Percentiles rank a stretch among this genome's conserved stretches.
Conservation (phyloP, 2,888 invertebrate genomes). For the Tortrix viridana region DNA sequence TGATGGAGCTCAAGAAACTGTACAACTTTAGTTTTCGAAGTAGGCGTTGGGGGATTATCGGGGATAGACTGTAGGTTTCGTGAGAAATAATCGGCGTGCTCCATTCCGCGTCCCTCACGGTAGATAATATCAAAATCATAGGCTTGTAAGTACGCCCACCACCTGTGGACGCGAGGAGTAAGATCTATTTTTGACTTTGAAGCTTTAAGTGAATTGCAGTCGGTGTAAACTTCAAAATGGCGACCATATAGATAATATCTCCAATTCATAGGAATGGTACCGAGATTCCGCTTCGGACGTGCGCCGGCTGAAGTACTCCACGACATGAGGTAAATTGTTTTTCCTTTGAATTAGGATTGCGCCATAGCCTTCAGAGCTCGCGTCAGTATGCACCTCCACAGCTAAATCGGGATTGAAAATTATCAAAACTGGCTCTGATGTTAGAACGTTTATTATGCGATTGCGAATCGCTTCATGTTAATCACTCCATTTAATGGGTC, state of each 20-base stretch:
- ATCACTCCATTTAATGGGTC: constrained; percentile 28
- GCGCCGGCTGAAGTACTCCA: constrained; percentile 41
- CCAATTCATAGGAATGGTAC: constrained; percentile 45
- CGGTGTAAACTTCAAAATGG: constrained; percentile 43
- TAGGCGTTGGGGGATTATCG: too few relatives aligned
- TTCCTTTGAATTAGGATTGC: constrained; percentile 40
- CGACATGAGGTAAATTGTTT: constrained; percentile 12
- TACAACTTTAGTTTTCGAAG: constrained; percentile 11
- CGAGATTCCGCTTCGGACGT: constrained; percentile 39
- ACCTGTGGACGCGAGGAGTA: constrained; percentile 37
- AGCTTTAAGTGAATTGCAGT: constrained; percentile 44
- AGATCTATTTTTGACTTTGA: constrained; percentile 40
- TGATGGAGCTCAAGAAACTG: constrained; percentile 18
- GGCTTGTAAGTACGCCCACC: constrained; percentile 43
- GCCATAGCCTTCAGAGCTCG: constrained; percentile 43
- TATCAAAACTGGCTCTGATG: constrained; percentile 37
- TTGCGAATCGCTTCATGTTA: constrained; percentile 39
- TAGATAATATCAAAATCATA: constrained; percentile 39
- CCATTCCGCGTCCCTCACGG: not conserved
- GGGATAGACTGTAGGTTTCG: not conserved
- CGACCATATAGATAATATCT: constrained; percentile 44
- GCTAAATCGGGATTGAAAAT: constrained; percentile 41
- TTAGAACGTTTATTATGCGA: constrained; percentile 39
- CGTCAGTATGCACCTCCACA: constrained; percentile 44
- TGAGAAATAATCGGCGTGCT: not conserved